Conservation (phyloP, 2,888 invertebrate species). For the Agrypnus murinus region DNA sequence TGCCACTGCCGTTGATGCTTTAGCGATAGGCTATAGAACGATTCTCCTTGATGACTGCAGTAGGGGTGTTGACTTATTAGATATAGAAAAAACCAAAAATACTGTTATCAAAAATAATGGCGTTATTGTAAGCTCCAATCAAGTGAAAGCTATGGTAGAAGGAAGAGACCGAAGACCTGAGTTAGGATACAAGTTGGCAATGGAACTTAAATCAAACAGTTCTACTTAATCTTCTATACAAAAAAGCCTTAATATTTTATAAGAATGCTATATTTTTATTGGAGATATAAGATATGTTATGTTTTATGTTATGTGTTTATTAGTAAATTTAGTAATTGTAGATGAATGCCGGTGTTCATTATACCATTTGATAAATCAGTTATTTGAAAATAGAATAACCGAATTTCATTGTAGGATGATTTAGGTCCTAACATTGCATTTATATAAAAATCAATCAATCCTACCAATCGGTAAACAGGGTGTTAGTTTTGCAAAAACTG, state of each 20-base stretch:
- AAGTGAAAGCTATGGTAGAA: conserved; percentile 91
- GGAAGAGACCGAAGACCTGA: conserved; percentile 91
- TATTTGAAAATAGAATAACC: background rate
- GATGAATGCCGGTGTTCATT: background rate
- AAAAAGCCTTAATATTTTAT: conserved; percentile 9
- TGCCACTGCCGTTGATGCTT: conserved; percentile 90
- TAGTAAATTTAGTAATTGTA: too few relatives aligned
- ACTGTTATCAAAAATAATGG: conserved; percentile 85
- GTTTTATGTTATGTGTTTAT: too few relatives aligned
- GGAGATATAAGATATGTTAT: background rate
- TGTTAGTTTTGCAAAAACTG: background rate
- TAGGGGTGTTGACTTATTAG: conserved; percentile 89
- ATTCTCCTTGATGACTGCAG: conserved; percentile 93
- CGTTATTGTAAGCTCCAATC: conserved; percentile 85
- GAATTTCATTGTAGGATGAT: conserved; percentile 10
- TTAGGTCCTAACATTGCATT: background rate
- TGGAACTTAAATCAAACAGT: conserved; percentile 79
- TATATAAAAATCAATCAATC: conserved; percentile 5
- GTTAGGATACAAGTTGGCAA: conserved; percentile 90
- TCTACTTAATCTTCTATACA: conserved; percentile 28
- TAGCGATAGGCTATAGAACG: conserved; percentile 94
- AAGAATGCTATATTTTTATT: conserved; percentile 21
- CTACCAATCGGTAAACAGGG: conserved; percentile 29
- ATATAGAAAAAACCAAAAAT: conserved; percentile 88
- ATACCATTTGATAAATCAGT: background rate